A percentile compares a stretch with the other conserved stretches of the same genome.
Evolutionary conservation across 2,797 vertebrate species (phyloP).

Genomic region (Holocentrus rufus): DNA sequence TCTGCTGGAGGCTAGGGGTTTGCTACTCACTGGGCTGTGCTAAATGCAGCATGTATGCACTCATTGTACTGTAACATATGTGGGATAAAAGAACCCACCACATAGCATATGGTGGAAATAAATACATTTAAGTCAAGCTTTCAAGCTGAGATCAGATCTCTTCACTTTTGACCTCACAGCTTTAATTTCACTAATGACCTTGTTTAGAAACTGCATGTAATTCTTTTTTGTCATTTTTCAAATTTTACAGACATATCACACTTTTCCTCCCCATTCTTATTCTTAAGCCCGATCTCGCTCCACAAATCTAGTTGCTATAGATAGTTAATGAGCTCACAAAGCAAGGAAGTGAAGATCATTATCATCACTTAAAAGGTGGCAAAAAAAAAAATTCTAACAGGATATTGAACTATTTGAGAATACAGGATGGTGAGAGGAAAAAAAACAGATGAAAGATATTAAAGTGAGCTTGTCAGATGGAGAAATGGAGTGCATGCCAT

Average conservation of each 20-base stretch:
- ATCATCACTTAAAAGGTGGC: conserved; percentile 14
- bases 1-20: neutral
- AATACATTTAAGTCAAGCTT: neutral
- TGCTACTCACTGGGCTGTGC: neutral
- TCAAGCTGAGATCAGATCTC: neutral
- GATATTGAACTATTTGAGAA: conserved; percentile 20
- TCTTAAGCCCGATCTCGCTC: conserved; percentile 9
- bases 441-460: conserved; percentile 23
- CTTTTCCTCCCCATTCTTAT: neutral
- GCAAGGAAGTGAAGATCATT: conserved; percentile 22
- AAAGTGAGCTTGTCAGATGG: conserved; percentile 37
- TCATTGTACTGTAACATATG: neutral
- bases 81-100: neutral
- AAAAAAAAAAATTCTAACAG: neutral
- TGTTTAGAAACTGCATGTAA: neutral
- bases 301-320: conserved; percentile 20
- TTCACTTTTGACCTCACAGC: neutral
- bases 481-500: conserved; percentile 24
- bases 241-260: neutral
- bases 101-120: neutral
- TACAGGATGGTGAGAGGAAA: conserved; percentile 9
- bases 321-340: conserved; percentile 29
- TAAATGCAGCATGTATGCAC: neutral
- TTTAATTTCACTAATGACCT: neutral
- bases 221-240: no score